phyloP scores from a whole-genome alignment of 2,113 vertebrate genomes.

The Cyprinodon tularosa region DNA sequence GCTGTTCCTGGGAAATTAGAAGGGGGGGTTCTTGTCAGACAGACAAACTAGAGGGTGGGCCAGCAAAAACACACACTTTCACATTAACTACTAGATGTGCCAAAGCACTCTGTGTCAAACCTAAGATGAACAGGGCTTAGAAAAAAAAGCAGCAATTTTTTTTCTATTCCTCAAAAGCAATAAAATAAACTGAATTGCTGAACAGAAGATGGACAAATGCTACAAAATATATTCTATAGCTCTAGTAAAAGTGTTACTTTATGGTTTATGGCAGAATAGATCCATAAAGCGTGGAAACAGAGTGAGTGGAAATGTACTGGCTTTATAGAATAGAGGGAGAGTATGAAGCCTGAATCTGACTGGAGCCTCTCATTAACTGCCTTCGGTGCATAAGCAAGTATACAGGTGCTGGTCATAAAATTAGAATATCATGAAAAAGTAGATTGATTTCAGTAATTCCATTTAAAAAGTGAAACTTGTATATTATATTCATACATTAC shows the following conservation, averaged over 20 bases:
- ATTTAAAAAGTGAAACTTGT: too few relatives aligned
- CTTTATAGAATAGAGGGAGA: slow-evolving; percentile 50
- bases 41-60: slow-evolving; percentile 32
- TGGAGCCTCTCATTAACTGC: slow-evolving; percentile 63
- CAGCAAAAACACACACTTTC: slow-evolving; percentile 18
- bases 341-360: slow-evolving; percentile 55
- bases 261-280: slow-evolving; percentile 9
- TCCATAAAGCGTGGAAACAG: slow-evolving; percentile 26
- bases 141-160: background rate
- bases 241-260: slow-evolving; percentile 19
- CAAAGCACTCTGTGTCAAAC: slow-evolving; percentile 49
- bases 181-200: background rate
- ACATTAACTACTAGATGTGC: slow-evolving; percentile 35
- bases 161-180: background rate
- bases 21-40: slow-evolving; percentile 58
- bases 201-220: background rate
- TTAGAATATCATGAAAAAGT: too few relatives aligned
- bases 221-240: background rate
- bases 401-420: too few relatives aligned
- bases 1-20: slow-evolving; percentile 58
- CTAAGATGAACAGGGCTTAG: background rate
- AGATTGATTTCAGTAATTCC: too few relatives aligned
- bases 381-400: slow-evolving; percentile 69
- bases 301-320: slow-evolving; percentile 74
- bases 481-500: too few relatives aligned